These are phyloP conservation scores for Enteromius fasciolatus DNA, from an alignment of 2,797 vertebrate genomes.

Conservation along the genomic window DNA sequence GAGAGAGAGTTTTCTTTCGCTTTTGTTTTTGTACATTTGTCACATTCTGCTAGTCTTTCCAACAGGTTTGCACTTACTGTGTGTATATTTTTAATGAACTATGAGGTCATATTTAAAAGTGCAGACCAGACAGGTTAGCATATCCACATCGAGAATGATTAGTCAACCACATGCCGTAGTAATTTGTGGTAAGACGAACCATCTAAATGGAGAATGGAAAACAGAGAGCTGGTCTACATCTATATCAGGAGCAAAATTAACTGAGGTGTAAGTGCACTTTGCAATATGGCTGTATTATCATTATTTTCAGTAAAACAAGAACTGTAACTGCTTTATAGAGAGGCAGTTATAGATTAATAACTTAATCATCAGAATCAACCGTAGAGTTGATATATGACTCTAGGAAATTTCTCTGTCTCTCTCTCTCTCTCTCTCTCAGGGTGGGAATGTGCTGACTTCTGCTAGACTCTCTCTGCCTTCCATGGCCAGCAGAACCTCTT, in stretches of 20 bases:
- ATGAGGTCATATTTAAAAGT: conserved; percentile 19
- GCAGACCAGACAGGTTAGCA: conserved; percentile 33
- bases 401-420: neutral
- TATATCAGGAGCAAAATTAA: neutral
- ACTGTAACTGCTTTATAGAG: neutral
- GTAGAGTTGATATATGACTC: neutral
- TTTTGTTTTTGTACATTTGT: neutral
- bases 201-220: neutral
- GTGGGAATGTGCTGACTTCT: conserved; percentile 88
- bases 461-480: conserved; percentile 89
- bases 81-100: neutral
- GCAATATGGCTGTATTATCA: neutral
- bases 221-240: conserved; percentile 9
- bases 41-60: neutral
- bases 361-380: conserved; percentile 15
- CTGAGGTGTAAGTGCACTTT: neutral
- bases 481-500: conserved; percentile 90
- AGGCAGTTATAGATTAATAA: neutral
- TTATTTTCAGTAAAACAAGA: neutral
- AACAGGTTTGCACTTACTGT: neutral
- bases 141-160: conserved; percentile 41
- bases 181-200: conserved; percentile 1
- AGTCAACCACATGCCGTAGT: conserved; percentile 41
- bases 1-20: neutral
- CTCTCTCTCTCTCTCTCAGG: conserved; percentile 70